Base-by-base conservation (phyloP, 2,797 vertebrate genomes). In the Paedocypris micromegethes region DNA sequence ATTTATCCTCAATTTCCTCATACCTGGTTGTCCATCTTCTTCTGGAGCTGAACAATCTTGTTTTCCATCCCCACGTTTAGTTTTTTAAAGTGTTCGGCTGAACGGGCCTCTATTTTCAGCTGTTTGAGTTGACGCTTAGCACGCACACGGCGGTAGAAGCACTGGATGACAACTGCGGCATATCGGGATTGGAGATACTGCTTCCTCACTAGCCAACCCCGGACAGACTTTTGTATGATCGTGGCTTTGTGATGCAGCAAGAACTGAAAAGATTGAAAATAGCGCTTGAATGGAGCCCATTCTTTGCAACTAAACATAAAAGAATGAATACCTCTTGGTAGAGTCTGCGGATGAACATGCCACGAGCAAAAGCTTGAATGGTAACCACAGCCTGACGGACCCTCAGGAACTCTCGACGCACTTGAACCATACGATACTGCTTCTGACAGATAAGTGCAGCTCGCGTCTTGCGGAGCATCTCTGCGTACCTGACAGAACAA, bases 21-120 rank as follows among this genome's bases (percentile, higher is more conserved):
- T 74, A 98, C 96, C 94, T 97, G 93, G 60, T 96, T 94, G 0
- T 97, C 93, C 4, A 98, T 89, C 86, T 94, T 98, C 78, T 93
- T 91, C 78, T 95, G 94, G 6, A 98, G 90, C 80, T 98, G 95
- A 0, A 98, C 92, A 9, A 98, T 95, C 81, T 98, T 98, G 83
- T 97, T 98, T 88, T 98, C 96, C 96, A 98, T 98, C 64, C 96
- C 96, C 0, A 90, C 84, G 41, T 95, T 97, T 80, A 98, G 94
- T 4, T 93, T 94, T 83, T 93, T 96, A 55, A 95, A 87, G 73
- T 92, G 93, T 65, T 95, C 60, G 0, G 86, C 92, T 0, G 94
- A 94, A 9, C 91, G 88, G 0, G 95, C 94, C 41, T 97, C 96
- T 0, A 95, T 93, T 88, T 91, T 96, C 50, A 95, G 91, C 2